Base-by-base conservation (phyloP, 2,113 vertebrate species). In the Quiscalus mexicanus region DNA sequence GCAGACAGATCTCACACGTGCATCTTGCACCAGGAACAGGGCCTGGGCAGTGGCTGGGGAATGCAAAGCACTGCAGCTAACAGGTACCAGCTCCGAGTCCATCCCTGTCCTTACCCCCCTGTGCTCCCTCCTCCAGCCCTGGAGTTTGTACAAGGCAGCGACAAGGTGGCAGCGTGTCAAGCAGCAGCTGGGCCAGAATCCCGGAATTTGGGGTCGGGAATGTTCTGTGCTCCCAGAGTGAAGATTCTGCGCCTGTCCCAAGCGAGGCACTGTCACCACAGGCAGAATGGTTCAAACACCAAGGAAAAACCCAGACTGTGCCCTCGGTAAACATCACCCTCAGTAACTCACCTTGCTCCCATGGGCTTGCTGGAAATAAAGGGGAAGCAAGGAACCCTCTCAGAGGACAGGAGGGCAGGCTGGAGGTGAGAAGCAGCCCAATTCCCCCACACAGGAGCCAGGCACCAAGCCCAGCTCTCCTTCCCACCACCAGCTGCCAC, bases 191-290 rank as follows among this genome's bases (percentile, higher is more conserved):
- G 6, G 42, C 28, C 33, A 31, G 56, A 31, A 59, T 2, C 52
- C 82, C 5, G 4, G 21, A 25, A 49, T 35, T 6, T 35, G 31
- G 56, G 45, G 19, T 5, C 37, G 14, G 42, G 41, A 25, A 8
- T 1, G 6, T 3, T 21, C 3, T 1, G 0, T 1, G 3, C 3
- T 58, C 64, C 64, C 8, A 1, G 2, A 3, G 45, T 0, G 42
- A 74, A 62, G 69, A 33, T 4, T n/a, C n/a, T 1, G 0, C 2
- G 58, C 52, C 28, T 15, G 15, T 16, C 81, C 65, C 4, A 0
- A 15, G 31, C 0, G 41, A 53, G 19, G 37, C 45, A 42, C 21
- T 15, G 56, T 31, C 78, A 28, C 44, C 53, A 1, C 1, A 49
- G 24, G 28, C 50, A 71, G 89, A 41, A 35, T 0, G 11, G 10